These are phyloP conservation scores for Mesaphorura yosii DNA, from an alignment of 1,140 invertebrate species.

Conservation along the genomic window DNA sequence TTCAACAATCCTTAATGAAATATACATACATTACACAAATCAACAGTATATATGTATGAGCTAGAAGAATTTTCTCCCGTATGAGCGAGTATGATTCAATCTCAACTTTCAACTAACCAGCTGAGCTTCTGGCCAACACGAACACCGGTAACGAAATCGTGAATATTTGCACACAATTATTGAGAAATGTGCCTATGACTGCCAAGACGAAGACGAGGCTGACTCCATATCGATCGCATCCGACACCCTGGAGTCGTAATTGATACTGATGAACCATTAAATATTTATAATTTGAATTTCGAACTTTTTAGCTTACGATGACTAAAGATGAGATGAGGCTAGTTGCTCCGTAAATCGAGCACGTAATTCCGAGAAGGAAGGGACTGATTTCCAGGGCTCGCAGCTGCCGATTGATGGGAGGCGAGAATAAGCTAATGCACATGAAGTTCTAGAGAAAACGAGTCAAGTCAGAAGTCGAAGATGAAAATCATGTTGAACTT, in stretches of 20 bases:
- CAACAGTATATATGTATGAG: too few species aligned
- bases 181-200: constrained; percentile 39
- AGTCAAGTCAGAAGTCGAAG: too few species aligned
- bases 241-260: constrained; percentile 39
- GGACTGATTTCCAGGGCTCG: constrained; percentile 51
- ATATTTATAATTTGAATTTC: too few species aligned
- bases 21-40: too few species aligned
- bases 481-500: too few species aligned
- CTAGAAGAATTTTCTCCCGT: not conserved
- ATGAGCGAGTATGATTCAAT: not conserved
- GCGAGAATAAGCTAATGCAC: constrained; percentile 53
- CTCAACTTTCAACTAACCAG: constrained; percentile 35
- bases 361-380: constrained; percentile 48
- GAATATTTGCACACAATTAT: constrained; percentile 42
- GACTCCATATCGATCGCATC: constrained; percentile 46
- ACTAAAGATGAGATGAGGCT: constrained; percentile 55
- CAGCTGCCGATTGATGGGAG: constrained; percentile 47
- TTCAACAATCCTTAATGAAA: constrained; percentile 52
- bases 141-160: constrained; percentile 40
- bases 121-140: constrained; percentile 36
- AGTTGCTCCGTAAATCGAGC: constrained; percentile 51
- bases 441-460: constrained; percentile 64
- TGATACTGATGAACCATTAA: not conserved
- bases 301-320: constrained; percentile 47
- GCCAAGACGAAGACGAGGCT: constrained; percentile 42